Base-by-base conservation (phyloP, 2,888 invertebrate species). In the Chaitophorus viminalis region DNA sequence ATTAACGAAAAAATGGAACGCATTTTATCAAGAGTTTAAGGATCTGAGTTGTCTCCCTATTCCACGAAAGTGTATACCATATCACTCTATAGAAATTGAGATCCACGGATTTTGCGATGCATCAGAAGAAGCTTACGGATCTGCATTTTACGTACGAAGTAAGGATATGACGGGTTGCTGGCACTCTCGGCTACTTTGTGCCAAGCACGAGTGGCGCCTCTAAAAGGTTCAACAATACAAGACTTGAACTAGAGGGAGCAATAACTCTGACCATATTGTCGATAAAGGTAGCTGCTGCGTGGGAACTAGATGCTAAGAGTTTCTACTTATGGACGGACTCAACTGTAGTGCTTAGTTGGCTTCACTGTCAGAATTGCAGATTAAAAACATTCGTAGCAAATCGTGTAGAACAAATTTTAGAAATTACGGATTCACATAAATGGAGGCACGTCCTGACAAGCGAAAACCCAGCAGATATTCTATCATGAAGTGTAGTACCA, bases 251-350 rank as follows among this genome's bases (percentile, higher is more conserved):
- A 6, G 33, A 31, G 17, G 77, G 77, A 21, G 77, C 77, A 21
- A 3, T 31, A 31, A 21, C 54, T 11, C 54, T 77, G 1, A 54
- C 77, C 18, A 17, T 31, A 18, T 18, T 77, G 25, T 31, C 31
- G 11, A 54, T n/a, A 3, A 77, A 77, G 77, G 21, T 18, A 3
- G 77, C 77, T 31, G 54, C 29, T 17, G 52, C 52, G 5, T 77
- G 52, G 54, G 31, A 21, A 4, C 3, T 21, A 21, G 31, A 25
- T 3, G 52, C 31, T 6, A 36, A 31, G 29, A 54, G 21, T 9
- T 77, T 52, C 8, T 11, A 54, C 25, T 77, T 77, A 31, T 77
- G 77, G 31, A 54, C 77, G 6, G 77, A 77, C 25, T 77, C 77
- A 3, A 77, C 36, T 9, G 21, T 54, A 17, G 77, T 77, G 6